Evolutionary conservation across 2,113 vertebrate genomes (phyloP), one percentile per base, ranked within the genome.

Genomic region (Lophura nycthemera): DNA sequence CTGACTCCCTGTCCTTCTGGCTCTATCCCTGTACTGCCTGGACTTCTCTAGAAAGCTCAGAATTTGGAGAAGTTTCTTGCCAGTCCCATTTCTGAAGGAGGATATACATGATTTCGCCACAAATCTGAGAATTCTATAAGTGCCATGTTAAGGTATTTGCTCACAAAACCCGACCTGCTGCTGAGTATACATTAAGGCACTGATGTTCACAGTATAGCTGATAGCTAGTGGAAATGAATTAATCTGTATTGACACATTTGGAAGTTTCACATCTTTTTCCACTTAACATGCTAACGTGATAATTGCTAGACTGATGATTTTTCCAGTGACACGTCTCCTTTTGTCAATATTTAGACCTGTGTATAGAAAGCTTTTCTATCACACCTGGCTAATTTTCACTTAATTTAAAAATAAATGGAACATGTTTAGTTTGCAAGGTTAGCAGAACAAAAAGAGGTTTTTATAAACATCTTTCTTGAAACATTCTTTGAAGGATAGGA

Each of bases 301-400:
- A 98, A 98, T 98, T 98, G 95, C 97, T 96, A 98, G 97, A 97
- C 97, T 98, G 98, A 97, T 98, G 97, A 97, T 98, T 98, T 98
- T 98, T 97, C 97, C 96, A 97, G 97, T 98, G 97, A 98, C 97
- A 98, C 64, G 45, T 98, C 95, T 98, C 96, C 95, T 95, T 98
- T 98, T 97, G 98, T 98, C 98, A 98, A 98, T 98, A 98, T 98
- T 98, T 98, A 98, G 97, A 98, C 97, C 98, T 97, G 97, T 98
- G 97, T 98, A 97, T 97, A 96, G 97, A 98, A 98, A 98, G 97
- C 97, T 97, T 98, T 97, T 97, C 97, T 98, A 97, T 97, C 98
- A 98, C 97, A 98, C 98, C 97, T 98, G 97, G 97, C 92, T 98
- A 98, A 98, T 98, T 98, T 98, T 98, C 97, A 97, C 97, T 97